phyloP scores from a whole-genome alignment of 2,797 vertebrate genomes.

The Mastacembelus armatus region DNA sequence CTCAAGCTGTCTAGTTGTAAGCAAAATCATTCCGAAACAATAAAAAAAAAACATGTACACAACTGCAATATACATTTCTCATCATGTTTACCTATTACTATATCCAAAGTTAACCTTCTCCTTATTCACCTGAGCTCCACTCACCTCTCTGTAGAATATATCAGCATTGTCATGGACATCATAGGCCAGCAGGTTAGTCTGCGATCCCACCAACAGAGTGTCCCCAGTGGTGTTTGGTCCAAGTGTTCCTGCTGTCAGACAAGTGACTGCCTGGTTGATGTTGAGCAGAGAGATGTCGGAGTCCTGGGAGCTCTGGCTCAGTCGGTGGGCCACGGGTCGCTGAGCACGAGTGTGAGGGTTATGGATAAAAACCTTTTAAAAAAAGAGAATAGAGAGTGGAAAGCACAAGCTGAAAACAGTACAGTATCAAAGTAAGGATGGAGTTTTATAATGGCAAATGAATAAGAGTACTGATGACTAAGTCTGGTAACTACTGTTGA shows the following conservation, averaged over 20 bases:
- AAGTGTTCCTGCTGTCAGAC: slow-evolving; percentile 89
- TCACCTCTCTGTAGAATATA: slow-evolving; percentile 95
- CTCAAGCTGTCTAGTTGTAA: not conserved
- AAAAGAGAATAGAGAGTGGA: not conserved
- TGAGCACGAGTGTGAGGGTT: slow-evolving; percentile 92
- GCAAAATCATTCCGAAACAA: not conserved
- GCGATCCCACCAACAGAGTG: slow-evolving; percentile 93
- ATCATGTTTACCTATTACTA: too few relatives aligned
- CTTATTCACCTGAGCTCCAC: slow-evolving; percentile 29
- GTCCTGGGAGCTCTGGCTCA: slow-evolving; percentile 90
- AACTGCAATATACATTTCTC: not conserved
- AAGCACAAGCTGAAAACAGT: not conserved
- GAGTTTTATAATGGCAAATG: not conserved
- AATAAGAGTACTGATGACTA: not conserved
- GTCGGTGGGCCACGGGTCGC: slow-evolving; percentile 81
- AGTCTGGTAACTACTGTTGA: too few relatives aligned
- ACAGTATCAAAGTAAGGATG: not conserved
- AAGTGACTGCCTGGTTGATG: slow-evolving; percentile 95
- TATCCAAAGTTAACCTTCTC: not conserved
- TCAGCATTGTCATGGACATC: slow-evolving; percentile 97
- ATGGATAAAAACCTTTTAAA: slow-evolving; percentile 93
- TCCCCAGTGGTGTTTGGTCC: slow-evolving; percentile 88
- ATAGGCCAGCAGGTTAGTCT: slow-evolving; percentile 95
- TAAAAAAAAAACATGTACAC: not conserved
- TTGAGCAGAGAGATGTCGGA: slow-evolving; percentile 94